Percentiles rank a stretch among this genome's conserved stretches.
Conservation (phyloP, 1,140 invertebrate genomes). For the Calephelis nemesis region DNA sequence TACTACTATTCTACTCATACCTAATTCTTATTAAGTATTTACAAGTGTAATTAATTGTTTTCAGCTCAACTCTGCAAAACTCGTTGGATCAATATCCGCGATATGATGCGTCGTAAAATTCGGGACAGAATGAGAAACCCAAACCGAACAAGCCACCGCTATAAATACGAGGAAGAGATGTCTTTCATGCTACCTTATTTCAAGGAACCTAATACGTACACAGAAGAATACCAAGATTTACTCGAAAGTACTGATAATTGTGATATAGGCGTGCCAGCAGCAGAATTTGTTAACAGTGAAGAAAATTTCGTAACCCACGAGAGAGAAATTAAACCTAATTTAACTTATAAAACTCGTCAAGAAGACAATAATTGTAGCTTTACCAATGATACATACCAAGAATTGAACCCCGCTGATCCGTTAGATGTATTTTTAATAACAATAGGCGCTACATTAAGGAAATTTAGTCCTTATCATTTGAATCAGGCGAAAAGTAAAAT, state of each 20-base stretch:
- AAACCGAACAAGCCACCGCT: slow-evolving; percentile 44
- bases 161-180: slow-evolving; percentile 64
- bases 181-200: slow-evolving; percentile 60
- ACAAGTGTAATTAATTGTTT: slow-evolving; percentile 25
- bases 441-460: slow-evolving; percentile 58
- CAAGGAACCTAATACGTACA: slow-evolving; percentile 37
- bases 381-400: slow-evolving; percentile 37
- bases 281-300: slow-evolving; percentile 38
- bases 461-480: slow-evolving; percentile 61
- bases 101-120: slow-evolving; percentile 62
- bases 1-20: no score
- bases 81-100: slow-evolving; percentile 63
- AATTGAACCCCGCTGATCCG: slow-evolving; percentile 54
- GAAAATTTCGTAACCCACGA: slow-evolving; percentile 34
- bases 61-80: slow-evolving; percentile 59
- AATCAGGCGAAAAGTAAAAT: slow-evolving; percentile 72
- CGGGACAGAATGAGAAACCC: slow-evolving; percentile 48
- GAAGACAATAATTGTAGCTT: slow-evolving; percentile 26
- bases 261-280: slow-evolving; percentile 41
- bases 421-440: slow-evolving; percentile 61
- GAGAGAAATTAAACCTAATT: slow-evolving; percentile 44
- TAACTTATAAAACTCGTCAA: slow-evolving; percentile 33
- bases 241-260: slow-evolving; percentile 41
- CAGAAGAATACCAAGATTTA: slow-evolving; percentile 49
- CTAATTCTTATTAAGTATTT: no score